Base-by-base conservation (phyloP, 2,797 vertebrate genomes). In the Amblyopsis hoosieri region DNA sequence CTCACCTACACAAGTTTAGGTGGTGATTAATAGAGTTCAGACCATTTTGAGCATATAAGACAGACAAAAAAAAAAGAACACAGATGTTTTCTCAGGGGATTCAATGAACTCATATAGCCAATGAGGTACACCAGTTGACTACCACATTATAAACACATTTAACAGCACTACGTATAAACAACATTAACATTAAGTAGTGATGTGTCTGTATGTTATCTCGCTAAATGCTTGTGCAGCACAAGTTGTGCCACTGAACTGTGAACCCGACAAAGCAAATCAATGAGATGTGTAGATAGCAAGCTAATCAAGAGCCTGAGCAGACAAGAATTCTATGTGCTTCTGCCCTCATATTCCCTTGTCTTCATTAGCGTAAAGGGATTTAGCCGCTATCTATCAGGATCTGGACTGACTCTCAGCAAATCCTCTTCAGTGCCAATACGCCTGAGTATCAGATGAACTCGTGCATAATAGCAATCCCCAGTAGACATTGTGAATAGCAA, bases 341-440 rank as follows among this genome's bases (percentile, higher is more conserved):
- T 45, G 2, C 58, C 11, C 56, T 59, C 76, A 63, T 19, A 72
- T 53, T 57, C 63, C n/a, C 15, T 49, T 66, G 29, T 74, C 74
- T 67, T 49, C 45, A 75, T 62, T 60, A 53, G 76, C 67, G 72
- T 64, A 14, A 64, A 61, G 74, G 59, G 74, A 79, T 78, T 79
- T 65, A 67, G 71, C 45, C 54, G 4, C 58, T 59, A 64, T 75
- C 74, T 68, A 45, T 47, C 1, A 5, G 56, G 68, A 85, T 80
- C 75, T 71, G 49, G 62, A 76, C 52, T 66, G 80, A 81, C 72
- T 71, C 64, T 29, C 31, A 51, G 51, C 68, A 72, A 87, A 81
- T 78, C 71, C 72, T 63, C 48, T 64, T 71, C 63, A 60, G 67
- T 56, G 65, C 71, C 57, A 76, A 76, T 82, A 71, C 85, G 79